Evolutionary conservation across 2,888 invertebrate genomes (phyloP).

Genomic region (Acanthosepion esculentum): DNA sequence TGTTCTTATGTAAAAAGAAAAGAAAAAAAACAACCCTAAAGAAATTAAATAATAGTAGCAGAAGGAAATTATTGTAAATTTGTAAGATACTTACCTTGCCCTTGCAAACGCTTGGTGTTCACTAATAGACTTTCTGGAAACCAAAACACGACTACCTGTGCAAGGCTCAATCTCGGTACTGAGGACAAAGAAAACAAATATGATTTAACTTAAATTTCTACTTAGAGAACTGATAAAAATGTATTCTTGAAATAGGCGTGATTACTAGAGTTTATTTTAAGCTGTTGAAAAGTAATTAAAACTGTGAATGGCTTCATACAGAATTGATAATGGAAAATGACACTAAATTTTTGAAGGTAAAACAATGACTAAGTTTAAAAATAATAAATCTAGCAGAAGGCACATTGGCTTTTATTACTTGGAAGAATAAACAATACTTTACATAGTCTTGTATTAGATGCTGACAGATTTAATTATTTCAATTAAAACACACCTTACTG

Average conservation of each 20-base stretch:
- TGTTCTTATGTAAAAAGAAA: background rate
- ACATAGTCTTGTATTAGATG: too few relatives aligned
- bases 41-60: background rate
- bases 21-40: background rate
- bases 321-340: too few relatives aligned
- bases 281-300: too few relatives aligned
- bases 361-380: too few relatives aligned
- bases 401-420: too few relatives aligned
- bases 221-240: background rate
- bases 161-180: constrained; percentile 48
- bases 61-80: background rate
- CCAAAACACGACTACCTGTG: constrained; percentile 44
- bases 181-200: background rate
- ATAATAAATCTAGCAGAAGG: too few relatives aligned
- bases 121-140: constrained; percentile 46
- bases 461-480: too few relatives aligned
- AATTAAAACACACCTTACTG: too few relatives aligned
- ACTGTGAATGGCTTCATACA: too few relatives aligned
- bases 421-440: too few relatives aligned
- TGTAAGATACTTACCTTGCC: constrained; percentile 53
- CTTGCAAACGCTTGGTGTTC: constrained; percentile 56
- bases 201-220: background rate
- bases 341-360: too few relatives aligned
- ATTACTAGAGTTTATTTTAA: too few relatives aligned
- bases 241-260: background rate